Conservation (phyloP, 2,888 invertebrate species). For the Kryphioiulus occultus region DNA sequence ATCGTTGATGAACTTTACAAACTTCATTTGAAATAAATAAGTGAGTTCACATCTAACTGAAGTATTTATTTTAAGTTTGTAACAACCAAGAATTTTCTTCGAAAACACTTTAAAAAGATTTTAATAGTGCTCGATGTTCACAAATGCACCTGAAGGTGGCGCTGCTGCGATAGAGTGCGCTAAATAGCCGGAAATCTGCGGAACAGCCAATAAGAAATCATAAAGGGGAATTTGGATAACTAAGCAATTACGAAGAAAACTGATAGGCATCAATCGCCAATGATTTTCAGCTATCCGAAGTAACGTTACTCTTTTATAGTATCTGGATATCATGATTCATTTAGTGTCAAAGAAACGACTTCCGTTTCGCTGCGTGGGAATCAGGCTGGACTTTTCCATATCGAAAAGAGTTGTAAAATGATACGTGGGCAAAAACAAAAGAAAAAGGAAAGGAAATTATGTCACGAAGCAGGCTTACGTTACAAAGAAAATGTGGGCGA, state of each 20-base stretch:
- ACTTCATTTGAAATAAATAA: too few relatives aligned
- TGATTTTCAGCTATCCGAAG: neutral
- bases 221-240: too few relatives aligned
- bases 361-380: neutral
- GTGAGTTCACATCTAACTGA: too few relatives aligned
- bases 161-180: neutral
- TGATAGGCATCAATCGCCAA: neutral
- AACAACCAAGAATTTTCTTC: too few relatives aligned
- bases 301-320: neutral
- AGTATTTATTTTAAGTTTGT: too few relatives aligned
- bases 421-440: conserved; percentile 1
- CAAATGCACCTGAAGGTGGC: neutral
- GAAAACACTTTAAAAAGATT: too few relatives aligned
- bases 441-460: neutral
- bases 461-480: neutral
- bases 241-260: neutral
- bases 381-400: neutral
- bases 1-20: neutral
- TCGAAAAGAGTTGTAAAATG: conserved; percentile 21
- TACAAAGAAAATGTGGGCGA: neutral
- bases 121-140: neutral
- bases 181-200: too few relatives aligned
- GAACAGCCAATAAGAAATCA: too few relatives aligned
- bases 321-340: neutral
- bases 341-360: neutral